phyloP scores from a whole-genome alignment of 2,113 vertebrate species.

The Platycercus adscitus region DNA sequence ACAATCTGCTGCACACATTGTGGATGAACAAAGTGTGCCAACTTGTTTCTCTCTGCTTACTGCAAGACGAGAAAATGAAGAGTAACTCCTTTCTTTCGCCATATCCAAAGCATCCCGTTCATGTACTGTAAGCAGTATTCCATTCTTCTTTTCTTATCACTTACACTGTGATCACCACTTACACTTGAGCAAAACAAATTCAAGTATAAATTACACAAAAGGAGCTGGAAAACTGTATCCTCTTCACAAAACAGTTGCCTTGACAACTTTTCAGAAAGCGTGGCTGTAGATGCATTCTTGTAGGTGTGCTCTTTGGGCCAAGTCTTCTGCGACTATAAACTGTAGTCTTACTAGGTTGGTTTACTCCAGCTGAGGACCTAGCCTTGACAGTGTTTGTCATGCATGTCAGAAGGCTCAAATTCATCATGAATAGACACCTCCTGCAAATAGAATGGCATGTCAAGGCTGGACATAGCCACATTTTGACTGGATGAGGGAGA shows the following conservation, averaged over 20 bases:
- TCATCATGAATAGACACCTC: constrained; percentile 22
- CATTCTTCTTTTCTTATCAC: neutral
- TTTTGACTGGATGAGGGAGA: constrained; percentile 45
- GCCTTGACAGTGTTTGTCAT: neutral
- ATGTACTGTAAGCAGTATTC: neutral
- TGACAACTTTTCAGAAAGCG: neutral
- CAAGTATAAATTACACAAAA: neutral
- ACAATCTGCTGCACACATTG: neutral
- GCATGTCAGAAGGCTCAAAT: constrained; percentile 38
- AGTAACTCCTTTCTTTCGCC: neutral
- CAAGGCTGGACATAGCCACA: constrained; percentile 26
- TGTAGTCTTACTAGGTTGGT: neutral
- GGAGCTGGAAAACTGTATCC: neutral
- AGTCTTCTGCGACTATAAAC: neutral
- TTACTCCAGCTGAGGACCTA: neutral
- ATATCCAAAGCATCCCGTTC: neutral
- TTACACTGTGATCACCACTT: neutral
- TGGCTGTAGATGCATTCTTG: neutral
- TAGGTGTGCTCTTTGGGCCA: neutral
- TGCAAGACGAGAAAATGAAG: neutral
- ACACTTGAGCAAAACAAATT: neutral
- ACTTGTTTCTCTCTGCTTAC: neutral
- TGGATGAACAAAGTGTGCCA: neutral
- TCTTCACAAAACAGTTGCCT: neutral
- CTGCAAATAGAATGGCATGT: constrained; percentile 64